Base-by-base conservation (phyloP, 2,888 invertebrate species). In the Podabrus alpinus region DNA sequence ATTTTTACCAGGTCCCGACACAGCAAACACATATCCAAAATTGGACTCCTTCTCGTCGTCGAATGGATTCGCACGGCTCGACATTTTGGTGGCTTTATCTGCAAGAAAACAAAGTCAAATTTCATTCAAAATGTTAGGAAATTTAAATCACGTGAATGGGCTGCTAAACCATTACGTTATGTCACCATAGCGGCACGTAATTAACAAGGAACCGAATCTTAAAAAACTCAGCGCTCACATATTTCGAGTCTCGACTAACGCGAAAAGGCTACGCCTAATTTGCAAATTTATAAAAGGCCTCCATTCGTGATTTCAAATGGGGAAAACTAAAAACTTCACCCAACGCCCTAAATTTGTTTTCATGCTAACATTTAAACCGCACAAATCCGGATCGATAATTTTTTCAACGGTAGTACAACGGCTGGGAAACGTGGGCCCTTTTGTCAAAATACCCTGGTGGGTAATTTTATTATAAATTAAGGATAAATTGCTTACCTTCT, bases 1-100 rank as follows among this genome's bases (percentile, higher is more conserved):
- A 15, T 78, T 84, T 88, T 88, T 88, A 98, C 98, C 98, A 89
- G 99, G 99, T 82, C 99, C 99, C 73, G 99, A 99, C 17, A 99
- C 99, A 61, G 97, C 98, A 86, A 92, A 97, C 60, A 99, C 99
- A 88, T 94, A 98, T 81, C 99, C 99, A 88, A 95, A 98, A 85
- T 89, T 92, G 62, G 93, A 91, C 89, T 99, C 99, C 84, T 91
- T 92, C 80, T 97, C 97, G 84, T 94, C 96, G 88, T 95, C 93
- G 83, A 90, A 90, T 85, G 96, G 92, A 87, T 92, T 94, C 84
- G 91, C 91, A 86, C 95, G 88, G 80, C 88, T 89, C 84, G 92
- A 90, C 94, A 94, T 94, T 83, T 88, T 92, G 88, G 86, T 69
- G 72, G 75, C 11, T 45, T 69, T 45, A 16, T 19, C 15, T 59